Percentiles rank a stretch among this genome's conserved stretches.
These are phyloP conservation scores for Electrona antarctica DNA, from an alignment of 2,113 vertebrate genomes.

Conservation along the genomic window DNA sequence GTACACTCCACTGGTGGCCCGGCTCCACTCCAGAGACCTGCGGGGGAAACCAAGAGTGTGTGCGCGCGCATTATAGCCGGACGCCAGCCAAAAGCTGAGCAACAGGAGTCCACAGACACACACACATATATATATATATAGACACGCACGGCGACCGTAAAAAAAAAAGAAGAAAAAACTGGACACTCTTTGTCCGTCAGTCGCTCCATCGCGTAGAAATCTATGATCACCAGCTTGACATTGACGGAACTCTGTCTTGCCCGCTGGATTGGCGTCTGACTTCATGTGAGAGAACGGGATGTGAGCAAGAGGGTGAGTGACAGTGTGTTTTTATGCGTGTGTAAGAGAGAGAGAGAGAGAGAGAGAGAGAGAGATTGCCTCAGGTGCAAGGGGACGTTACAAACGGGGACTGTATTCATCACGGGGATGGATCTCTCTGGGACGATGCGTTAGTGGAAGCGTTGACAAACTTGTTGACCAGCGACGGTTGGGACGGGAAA, in stretches of 20 bases:
- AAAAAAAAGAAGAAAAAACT: neutral
- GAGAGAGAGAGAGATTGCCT: slow-evolving; percentile 33
- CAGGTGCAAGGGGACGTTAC: slow-evolving; percentile 48
- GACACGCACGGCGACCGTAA: no score
- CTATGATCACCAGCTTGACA: slow-evolving; percentile 42
- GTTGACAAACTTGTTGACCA: no score
- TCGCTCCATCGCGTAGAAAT: slow-evolving; percentile 23
- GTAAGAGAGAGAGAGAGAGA: neutral
- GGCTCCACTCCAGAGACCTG: slow-evolving; percentile 44
- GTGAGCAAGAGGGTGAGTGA: slow-evolving; percentile 10
- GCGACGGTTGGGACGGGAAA: no score
- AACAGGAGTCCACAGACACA: slow-evolving; percentile 46
- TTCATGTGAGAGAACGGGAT: slow-evolving; percentile 8
- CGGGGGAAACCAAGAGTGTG: no score
- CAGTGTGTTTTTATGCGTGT: slow-evolving; percentile 2
- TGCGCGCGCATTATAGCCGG: no score
- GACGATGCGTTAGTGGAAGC: no score
- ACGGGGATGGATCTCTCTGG: slow-evolving; percentile 17
- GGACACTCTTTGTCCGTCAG: slow-evolving; percentile 41
- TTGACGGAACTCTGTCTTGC: slow-evolving; percentile 46
- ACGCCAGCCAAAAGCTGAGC: slow-evolving; percentile 8
- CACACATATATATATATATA: no score
- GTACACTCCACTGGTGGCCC: slow-evolving; percentile 30
- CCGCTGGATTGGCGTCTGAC: slow-evolving; percentile 40
- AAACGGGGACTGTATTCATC: slow-evolving; percentile 41